Percentiles rank a stretch among this genome's conserved stretches.
These are phyloP conservation scores for Drosophila phalerata DNA, from an alignment of 2,888 invertebrate genomes.

Conservation along the genomic window DNA sequence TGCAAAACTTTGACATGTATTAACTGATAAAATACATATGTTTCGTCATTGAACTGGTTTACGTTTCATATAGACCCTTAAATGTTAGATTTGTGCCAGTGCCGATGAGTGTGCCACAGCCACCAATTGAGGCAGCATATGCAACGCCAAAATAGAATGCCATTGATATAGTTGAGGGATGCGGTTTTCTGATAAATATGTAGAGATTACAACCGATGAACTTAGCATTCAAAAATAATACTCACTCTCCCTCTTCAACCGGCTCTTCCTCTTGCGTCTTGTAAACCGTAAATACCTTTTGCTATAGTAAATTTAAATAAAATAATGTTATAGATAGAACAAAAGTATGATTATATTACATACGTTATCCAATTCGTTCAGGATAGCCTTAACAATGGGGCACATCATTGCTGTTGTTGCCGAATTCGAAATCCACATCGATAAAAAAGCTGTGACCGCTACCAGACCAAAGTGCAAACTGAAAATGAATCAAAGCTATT, in stretches of 20 bases:
- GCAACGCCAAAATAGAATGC: slow-evolving; percentile 91
- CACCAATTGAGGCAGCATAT: slow-evolving; percentile 91
- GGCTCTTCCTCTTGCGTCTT: slow-evolving; percentile 14
- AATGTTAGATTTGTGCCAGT: slow-evolving; percentile 92
- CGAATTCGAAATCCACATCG: slow-evolving; percentile 98
- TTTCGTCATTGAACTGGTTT: slow-evolving; percentile 3
- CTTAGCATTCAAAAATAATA: background rate
- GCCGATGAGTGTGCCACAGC: slow-evolving; percentile 91
- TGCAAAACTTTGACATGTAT: slow-evolving; percentile 23
- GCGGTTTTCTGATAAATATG: slow-evolving; percentile 37
- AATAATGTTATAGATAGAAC: background rate
- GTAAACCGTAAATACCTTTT: slow-evolving; percentile 11
- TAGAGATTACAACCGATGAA: background rate
- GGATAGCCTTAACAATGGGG: slow-evolving; percentile 86
- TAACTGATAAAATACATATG: background rate
- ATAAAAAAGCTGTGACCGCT: slow-evolving; percentile 92
- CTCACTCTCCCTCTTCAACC: slow-evolving; percentile 10
- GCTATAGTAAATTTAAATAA: slow-evolving; percentile 11
- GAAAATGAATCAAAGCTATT: background rate
- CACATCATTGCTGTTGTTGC: slow-evolving; percentile 97
- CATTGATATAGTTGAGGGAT: slow-evolving; percentile 89
- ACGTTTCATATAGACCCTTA: slow-evolving; percentile 91
- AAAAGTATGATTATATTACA: slow-evolving; percentile 7
- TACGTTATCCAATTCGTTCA: slow-evolving; percentile 73
- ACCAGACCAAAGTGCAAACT: slow-evolving; percentile 89